Evolutionary conservation across 2,113 vertebrate genomes (phyloP), one percentile per base, ranked within the genome.

Genomic region (Phaethornis superciliosus): DNA sequence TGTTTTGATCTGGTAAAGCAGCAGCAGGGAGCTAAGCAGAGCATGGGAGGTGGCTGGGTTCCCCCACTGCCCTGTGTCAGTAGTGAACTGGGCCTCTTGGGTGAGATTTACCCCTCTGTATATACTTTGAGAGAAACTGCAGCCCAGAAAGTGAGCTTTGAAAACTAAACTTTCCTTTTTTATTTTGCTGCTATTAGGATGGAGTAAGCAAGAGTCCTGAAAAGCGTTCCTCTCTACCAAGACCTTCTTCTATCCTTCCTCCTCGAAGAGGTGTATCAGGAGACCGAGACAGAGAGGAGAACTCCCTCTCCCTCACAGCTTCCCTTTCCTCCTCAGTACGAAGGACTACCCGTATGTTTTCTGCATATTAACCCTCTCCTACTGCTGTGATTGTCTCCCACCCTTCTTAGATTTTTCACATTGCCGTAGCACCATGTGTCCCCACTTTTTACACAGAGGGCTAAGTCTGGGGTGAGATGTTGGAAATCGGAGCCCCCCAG

Each of bases 251-350:
- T 7, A 98, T 99, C 78, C 98, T 99, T 68, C 98, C 98, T 86
- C 98, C 99, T 88, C 99, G 99, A 82, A 97, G 98, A 51, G 97
- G 98, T 10, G 72, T 97, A 0, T 98, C 99, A 35, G 98, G 98
- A 55, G 99, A 99, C 46, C 97, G 98, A 1, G 99, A 99, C 93
- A 93, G 98, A 85, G 99, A 99, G 55, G 99, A 99, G 92, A 99
- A 98, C 85, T 99, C 99, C 67, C 98, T 99, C 83, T 99, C 99
- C 88, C 98, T 99, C 95, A 99, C 99, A 88, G 97, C 98, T 76
- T 99, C 99, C 11, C 98, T 99, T 15, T 99, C 99, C 68, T 99
- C 99, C 5, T 98, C 99, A 89, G 98, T 98, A n/a, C 98, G 99
- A 93, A 98, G 99, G 92, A 99, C 99, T 63, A 99, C 99, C 49